phyloP scores from a whole-genome alignment of 64 coral and sea anemone species.

The Pocillopora damicornis region DNA sequence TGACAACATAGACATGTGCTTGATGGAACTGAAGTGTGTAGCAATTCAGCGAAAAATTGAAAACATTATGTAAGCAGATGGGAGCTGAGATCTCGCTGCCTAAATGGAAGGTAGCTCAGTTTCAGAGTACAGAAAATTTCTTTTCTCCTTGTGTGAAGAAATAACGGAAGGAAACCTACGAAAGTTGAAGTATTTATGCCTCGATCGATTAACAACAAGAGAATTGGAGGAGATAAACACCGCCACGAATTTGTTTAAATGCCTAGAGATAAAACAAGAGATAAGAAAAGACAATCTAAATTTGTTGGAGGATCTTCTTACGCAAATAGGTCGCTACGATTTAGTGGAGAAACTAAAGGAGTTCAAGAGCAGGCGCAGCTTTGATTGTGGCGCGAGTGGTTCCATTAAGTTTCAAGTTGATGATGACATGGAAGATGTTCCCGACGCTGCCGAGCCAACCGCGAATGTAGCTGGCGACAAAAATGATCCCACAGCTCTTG shows the following conservation, averaged over 20 bases:
- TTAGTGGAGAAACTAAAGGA: slow-evolving; percentile 8
- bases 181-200: slow-evolving; percentile 42
- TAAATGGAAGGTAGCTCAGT: slow-evolving; percentile 14
- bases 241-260: neutral
- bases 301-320: slow-evolving; percentile 31
- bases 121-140: slow-evolving; percentile 36
- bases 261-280: slow-evolving; percentile 8
- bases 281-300: neutral
- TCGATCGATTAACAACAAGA: neutral
- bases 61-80: neutral
- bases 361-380: neutral
- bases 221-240: slow-evolving; percentile 8
- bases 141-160: slow-evolving; percentile 29
- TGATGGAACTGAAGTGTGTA: too few species aligned
- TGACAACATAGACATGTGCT: neutral
- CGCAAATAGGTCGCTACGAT: slow-evolving; percentile 16
- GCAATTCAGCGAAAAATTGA: neutral
- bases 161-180: slow-evolving; percentile 9
- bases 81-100: neutral
- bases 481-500: too few species aligned
- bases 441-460: too few species aligned
- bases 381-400: too few species aligned
- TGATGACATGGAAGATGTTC: too few species aligned
- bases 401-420: too few species aligned
- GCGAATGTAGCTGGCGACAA: too few species aligned